Percentiles rank a stretch among this genome's conserved stretches.
Conservation (phyloP, 1,140 invertebrate species). For the Pseudomyrmex dendroicus region DNA sequence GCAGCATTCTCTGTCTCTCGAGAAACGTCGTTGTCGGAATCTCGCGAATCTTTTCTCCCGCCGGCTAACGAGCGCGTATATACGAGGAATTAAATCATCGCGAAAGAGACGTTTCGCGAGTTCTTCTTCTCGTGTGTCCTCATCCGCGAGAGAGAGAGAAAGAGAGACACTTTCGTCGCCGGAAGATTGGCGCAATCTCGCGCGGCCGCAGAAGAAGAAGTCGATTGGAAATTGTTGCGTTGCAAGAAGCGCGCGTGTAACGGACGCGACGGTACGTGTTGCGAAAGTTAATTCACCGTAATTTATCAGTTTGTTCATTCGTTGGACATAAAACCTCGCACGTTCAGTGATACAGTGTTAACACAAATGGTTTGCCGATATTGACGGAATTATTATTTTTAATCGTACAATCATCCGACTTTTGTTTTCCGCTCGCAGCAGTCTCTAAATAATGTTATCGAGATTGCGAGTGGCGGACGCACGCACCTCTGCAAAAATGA, state of each 20-base stretch:
- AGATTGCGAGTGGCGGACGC: no score
- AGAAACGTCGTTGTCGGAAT: constrained; percentile 1
- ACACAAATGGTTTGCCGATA: no score
- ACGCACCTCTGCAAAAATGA: no score
- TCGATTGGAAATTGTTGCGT: constrained; percentile 50
- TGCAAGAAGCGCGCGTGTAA: constrained; percentile 30
- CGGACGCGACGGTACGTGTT: constrained; percentile 23
- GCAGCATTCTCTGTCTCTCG: neutral
- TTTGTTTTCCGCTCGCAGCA: no score
- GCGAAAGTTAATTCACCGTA: constrained; percentile 35
- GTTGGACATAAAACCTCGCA: neutral
- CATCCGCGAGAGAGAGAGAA: no score
- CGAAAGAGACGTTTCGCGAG: neutral
- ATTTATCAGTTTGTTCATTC: neutral
- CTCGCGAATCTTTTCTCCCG: constrained; percentile 24
- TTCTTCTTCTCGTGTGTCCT: no score
- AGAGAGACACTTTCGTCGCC: constrained; percentile 11
- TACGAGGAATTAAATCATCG: neutral
- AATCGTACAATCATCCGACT: no score
- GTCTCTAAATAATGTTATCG: no score
- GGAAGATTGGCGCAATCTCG: constrained; percentile 26
- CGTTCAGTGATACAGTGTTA: neutral
- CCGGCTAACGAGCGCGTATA: constrained; percentile 9
- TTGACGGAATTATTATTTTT: no score
- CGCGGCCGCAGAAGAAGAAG: constrained; percentile 2